Evolutionary conservation across 2,797 vertebrate genomes (phyloP).

Genomic region (Atherinosoma microstoma): DNA sequence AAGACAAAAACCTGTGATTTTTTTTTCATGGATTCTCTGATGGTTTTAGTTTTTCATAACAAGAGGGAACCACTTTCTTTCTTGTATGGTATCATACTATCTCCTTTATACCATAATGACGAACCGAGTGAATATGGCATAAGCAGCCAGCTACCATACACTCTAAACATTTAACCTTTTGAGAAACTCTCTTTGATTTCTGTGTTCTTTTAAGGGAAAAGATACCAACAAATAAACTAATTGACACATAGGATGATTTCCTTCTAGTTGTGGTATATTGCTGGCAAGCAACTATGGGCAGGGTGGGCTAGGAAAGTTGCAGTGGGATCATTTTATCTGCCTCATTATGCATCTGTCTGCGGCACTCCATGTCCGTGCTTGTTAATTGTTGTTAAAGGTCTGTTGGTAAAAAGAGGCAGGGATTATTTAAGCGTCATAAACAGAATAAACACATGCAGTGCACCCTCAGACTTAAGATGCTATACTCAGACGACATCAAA

Average conservation of each 20-base stretch:
- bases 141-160: not conserved
- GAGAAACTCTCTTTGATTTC: slow-evolving; percentile 24
- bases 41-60: not conserved
- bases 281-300: slow-evolving; percentile 46
- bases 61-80: slow-evolving; percentile 20
- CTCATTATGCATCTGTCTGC: slow-evolving; percentile 82
- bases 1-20: not conserved
- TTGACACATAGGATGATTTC: slow-evolving; percentile 43
- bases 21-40: not conserved
- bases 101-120: slow-evolving; percentile 18
- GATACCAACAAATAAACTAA: slow-evolving; percentile 41
- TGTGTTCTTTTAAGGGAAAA: slow-evolving; percentile 27
- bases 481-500: slow-evolving; percentile 84
- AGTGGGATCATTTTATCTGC: slow-evolving; percentile 80
- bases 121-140: not conserved
- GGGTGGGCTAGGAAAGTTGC: slow-evolving; percentile 64
- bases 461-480: slow-evolving; percentile 76
- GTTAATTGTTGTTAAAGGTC: slow-evolving; percentile 88
- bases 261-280: slow-evolving; percentile 47
- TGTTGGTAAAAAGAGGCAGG: slow-evolving; percentile 83
- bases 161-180: slow-evolving; percentile 23
- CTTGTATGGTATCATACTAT: slow-evolving; percentile 37
- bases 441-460: slow-evolving; percentile 80
- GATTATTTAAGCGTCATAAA: slow-evolving; percentile 86
- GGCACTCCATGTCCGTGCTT: slow-evolving; percentile 72